Evolutionary conservation across 2,888 invertebrate species (phyloP), one percentile per base, ranked within the genome.

Genomic region (Byasa hedistus): DNA sequence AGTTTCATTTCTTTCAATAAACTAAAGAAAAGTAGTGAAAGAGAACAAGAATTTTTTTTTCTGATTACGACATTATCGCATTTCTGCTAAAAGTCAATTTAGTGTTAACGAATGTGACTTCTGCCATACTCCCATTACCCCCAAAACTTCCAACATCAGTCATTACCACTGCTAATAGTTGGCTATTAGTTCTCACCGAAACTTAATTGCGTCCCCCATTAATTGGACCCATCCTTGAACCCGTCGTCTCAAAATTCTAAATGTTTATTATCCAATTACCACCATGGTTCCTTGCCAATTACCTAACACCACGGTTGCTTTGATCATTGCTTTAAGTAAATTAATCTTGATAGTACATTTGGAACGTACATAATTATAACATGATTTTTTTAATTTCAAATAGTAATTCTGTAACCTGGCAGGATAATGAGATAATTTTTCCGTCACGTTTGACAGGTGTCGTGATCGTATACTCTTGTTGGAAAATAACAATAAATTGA

Each of bases 191-290:
- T 32, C 56, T 60, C 62, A 67, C 61, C 65, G 66, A 24, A 52
- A 60, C 57, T 57, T 39, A 48, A 51, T 57, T 62, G 17, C 39
- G 48, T 61, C 59, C 57, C 63, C 12, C 61, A 57, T 70, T 68
- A 71, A 70, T 69, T 69, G 60, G 62, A n/a, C 59, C 68, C 65
- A 69, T 63, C 21, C 27, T 57, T 48, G 65, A 72, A 71, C 70
- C 68, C 67, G 69, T 69, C 69, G 68, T 70, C 69, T 63, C 52
- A 59, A 61, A 69, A 68, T 71, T 57, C 55, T 52, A 70, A 69
- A 73, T 77, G 71, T 76, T 79, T 75, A 76, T 77, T 71, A 75
- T 72, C 73, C 78, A 82, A 82, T 83, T 82, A 81, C 10, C 27
- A 27, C 32, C 51, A 56, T 48, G 56, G 12, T 63, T 21, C 27